Evolutionary conservation across 1,140 invertebrate species (phyloP), one percentile per base, ranked within the genome.

Genomic region (Euura saliciscinereae): DNA sequence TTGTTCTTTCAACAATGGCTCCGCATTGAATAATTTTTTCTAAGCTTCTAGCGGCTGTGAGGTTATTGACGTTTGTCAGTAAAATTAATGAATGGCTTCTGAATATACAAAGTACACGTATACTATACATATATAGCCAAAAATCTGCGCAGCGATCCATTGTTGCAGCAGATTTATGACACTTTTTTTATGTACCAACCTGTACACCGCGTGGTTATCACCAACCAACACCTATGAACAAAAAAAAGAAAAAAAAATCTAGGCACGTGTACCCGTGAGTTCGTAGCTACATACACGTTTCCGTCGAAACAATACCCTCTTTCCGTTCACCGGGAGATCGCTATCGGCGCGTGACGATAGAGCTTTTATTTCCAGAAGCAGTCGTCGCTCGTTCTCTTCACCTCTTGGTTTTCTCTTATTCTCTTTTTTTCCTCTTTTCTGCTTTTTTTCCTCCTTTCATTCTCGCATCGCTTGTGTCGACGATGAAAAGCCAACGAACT

Each of bases 331-430:
- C 51, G 51, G 51, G 3, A 59, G 51, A 11, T n/a, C 51, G 13
- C 51, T 59, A 59, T 59, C 51, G 51, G 51, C 51, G 51, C 51
- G 51, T 59, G 51, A 59, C 51, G 51, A 59, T 59, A 59, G 51
- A 59, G 51, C 51, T 59, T 59, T 59, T 59, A 59, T 59, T 59
- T 59, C 51, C 51, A 59, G 51, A 59, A 59, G 51, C 51, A 59
- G 51, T 59, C 51, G 51, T 59, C 51, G 13, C 51, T 59, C 51
- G 51, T n/a, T 59, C 51, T 59, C 3, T 11, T n/a, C 2, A 8
- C 5, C 51, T 59, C 51, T 59, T 28, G 28, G 28, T 28, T 59
- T 59, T n/a, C 51, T 5, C 5, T 59, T n/a, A 6, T n/a, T 59
- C 8, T 59, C 6, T 59, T n/a, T 59, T 8, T 5, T 59, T 11